Conservation (phyloP, 2,797 vertebrate species). For the Borostomias antarcticus region DNA sequence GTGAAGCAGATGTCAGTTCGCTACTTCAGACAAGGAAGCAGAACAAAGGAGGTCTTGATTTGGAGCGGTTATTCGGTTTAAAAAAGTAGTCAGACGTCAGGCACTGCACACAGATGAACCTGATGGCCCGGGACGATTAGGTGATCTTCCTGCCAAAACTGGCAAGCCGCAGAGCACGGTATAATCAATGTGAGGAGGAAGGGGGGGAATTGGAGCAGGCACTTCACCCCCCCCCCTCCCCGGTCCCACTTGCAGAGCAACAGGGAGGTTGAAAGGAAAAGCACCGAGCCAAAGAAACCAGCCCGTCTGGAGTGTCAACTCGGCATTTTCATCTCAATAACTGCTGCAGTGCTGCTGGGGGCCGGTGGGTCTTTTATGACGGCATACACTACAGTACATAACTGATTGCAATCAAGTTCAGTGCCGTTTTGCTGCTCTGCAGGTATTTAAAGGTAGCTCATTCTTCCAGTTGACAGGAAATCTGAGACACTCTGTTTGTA, state of each 20-base stretch:
- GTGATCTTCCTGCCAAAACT: background rate
- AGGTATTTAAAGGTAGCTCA: background rate
- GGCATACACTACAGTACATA: background rate
- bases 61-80: too few relatives aligned
- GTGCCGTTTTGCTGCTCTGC: background rate
- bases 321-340: conserved; percentile 7
- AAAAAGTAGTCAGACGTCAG: background rate
- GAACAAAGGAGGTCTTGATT: too few relatives aligned
- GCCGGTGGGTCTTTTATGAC: background rate
- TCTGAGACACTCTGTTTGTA: background rate
- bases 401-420: too few relatives aligned
- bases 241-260: background rate
- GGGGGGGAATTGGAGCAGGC: background rate
- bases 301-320: conserved; percentile 4
- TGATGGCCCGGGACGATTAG: background rate
- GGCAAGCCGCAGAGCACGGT: background rate
- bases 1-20: background rate
- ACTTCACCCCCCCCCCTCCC: background rate
- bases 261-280: background rate
- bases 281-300: background rate
- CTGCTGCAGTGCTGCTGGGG: conserved; percentile 13
- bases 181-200: background rate
- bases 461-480: background rate
- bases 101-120: background rate
- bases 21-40: too few relatives aligned